Evolutionary conservation across 2,797 vertebrate genomes (phyloP).

Genomic region (Mareca strepera): DNA sequence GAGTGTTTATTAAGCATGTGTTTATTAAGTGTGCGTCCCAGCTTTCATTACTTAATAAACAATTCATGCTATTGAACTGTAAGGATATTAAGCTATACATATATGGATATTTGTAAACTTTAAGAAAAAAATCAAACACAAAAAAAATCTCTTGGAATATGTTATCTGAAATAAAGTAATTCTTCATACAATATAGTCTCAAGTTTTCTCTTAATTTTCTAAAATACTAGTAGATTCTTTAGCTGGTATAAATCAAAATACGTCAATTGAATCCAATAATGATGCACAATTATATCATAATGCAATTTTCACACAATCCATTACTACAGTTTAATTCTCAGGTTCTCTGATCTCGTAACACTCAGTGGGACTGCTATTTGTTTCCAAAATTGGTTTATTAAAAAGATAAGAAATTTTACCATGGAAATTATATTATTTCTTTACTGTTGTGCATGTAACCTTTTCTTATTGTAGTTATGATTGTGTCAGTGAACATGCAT

Average conservation of each 20-base stretch:
- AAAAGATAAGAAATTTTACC: not conserved
- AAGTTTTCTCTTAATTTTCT: not conserved
- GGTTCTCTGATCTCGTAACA: not conserved
- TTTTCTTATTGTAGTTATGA: not conserved
- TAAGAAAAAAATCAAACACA: not conserved
- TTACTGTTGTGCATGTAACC: not conserved
- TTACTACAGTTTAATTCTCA: not conserved
- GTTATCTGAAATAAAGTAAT: not conserved
- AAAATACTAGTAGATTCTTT: not conserved
- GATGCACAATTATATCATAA: not conserved
- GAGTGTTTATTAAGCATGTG: too few relatives aligned
- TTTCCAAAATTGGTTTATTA: not conserved
- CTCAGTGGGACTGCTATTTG: not conserved
- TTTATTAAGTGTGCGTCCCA: not conserved
- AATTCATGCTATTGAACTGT: not conserved
- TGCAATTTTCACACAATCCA: not conserved
- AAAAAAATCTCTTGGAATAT: not conserved
- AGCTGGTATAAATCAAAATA: not conserved
- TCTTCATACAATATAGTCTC: not conserved
- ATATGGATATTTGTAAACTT: not conserved
- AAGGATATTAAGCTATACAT: not conserved
- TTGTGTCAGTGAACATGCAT: not conserved
- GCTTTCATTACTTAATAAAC: not conserved
- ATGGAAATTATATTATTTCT: not conserved
- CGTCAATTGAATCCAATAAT: not conserved